These are phyloP conservation scores for Dorcus parallelipipedus DNA, from an alignment of 2,888 invertebrate genomes.

Conservation along the genomic window DNA sequence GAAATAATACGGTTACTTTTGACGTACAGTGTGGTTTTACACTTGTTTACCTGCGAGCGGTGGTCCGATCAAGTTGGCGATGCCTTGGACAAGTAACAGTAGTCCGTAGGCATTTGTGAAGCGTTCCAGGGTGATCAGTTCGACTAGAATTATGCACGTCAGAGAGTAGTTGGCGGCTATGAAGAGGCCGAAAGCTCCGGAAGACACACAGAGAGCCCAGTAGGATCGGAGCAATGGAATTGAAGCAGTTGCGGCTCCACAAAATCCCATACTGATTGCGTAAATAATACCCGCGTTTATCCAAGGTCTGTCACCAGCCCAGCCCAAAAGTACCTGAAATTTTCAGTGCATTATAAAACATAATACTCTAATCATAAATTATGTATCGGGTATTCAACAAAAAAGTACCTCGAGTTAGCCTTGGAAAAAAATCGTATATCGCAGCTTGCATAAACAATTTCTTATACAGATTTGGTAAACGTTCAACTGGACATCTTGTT, in stretches of 20 bases:
- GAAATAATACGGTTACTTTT: constrained; percentile 30
- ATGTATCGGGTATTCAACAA: too few species aligned
- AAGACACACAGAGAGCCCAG: constrained; percentile 57
- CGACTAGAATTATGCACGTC: constrained; percentile 85
- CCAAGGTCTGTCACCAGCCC: constrained; percentile 80
- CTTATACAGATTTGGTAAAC: too few species aligned
- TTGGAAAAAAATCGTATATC: too few species aligned
- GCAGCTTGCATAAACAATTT: too few species aligned
- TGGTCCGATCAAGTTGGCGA: constrained; percentile 87
- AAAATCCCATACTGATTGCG: constrained; percentile 72
- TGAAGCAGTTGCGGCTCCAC: constrained; percentile 63
- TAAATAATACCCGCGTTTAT: constrained; percentile 77
- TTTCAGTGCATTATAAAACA: too few species aligned
- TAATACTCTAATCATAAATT: too few species aligned
- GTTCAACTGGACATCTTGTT: too few species aligned
- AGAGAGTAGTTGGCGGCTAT: constrained; percentile 91
- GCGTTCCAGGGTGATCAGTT: constrained; percentile 83
- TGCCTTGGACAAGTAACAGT: constrained; percentile 80
- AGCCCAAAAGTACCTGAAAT: constrained; percentile 75
- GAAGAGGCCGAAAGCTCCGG: constrained; percentile 83
- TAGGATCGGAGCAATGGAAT: constrained; percentile 63
- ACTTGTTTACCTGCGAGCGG: constrained; percentile 74
- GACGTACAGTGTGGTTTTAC: neutral
- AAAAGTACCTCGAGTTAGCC: too few species aligned
- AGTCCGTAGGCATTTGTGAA: constrained; percentile 91